Conservation (phyloP, 2,797 vertebrate species). For the Sternotherus odoratus region DNA sequence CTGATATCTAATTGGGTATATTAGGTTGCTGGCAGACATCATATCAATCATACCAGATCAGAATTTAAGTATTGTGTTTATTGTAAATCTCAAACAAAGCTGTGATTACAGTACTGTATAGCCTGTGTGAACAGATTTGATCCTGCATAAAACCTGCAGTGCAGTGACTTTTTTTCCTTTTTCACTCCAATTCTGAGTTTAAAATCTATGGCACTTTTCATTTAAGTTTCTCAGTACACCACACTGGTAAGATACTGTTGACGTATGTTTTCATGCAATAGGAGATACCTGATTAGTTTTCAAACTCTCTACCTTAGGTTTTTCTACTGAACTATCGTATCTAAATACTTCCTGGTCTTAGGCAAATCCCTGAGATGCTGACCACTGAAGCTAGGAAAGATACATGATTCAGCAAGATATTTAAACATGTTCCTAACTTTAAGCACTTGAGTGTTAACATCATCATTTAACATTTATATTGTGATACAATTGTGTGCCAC, state of each 20-base stretch:
- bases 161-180: slow-evolving; percentile 5
- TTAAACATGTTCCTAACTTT: neutral
- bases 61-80: slow-evolving; percentile 13
- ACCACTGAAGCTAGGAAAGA: neutral
- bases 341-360: neutral
- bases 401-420: neutral
- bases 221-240: neutral
- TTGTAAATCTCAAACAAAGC: slow-evolving; percentile 32
- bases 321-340: neutral
- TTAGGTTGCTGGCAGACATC: neutral
- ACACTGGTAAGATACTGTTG: neutral
- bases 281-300: neutral
- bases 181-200: neutral
- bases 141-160: slow-evolving; percentile 28
- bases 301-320: neutral
- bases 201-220: neutral
- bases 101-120: neutral
- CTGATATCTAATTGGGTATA: neutral
- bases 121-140: neutral
- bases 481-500: neutral
- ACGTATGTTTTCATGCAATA: neutral
- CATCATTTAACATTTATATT: neutral
- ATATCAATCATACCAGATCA: slow-evolving; percentile 2
- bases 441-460: neutral
- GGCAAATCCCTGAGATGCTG: neutral